phyloP scores from a whole-genome alignment of 2,113 vertebrate genomes.

The Oryzias celebensis region DNA sequence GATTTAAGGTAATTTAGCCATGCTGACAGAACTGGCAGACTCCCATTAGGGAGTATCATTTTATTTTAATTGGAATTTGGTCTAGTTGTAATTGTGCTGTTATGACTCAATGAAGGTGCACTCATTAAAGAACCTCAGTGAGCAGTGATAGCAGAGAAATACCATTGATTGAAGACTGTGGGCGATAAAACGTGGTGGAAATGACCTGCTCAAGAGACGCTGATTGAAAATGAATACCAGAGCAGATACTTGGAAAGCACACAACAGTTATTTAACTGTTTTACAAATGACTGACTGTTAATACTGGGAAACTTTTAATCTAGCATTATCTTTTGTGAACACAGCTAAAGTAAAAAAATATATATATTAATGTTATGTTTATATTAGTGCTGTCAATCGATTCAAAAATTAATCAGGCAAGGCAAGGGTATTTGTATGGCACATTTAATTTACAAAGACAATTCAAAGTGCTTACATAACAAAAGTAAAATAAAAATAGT shows the following conservation, averaged over 20 bases:
- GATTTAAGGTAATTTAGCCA: slow-evolving; percentile 44
- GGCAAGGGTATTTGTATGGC: too few species aligned
- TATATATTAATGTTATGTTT: too few species aligned
- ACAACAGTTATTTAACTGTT: slow-evolving; percentile 12
- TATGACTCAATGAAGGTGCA: slow-evolving; percentile 27
- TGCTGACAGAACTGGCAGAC: slow-evolving; percentile 42
- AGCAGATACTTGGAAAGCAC: slow-evolving; percentile 9
- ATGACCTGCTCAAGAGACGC: slow-evolving; percentile 38
- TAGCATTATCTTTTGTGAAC: too few species aligned
- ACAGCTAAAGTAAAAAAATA: too few species aligned
- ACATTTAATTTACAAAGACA: too few species aligned
- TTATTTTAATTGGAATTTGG: slow-evolving; percentile 51
- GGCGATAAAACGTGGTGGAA: slow-evolving; percentile 39
- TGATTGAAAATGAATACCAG: slow-evolving; percentile 45
- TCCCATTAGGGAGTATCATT: slow-evolving; percentile 35
- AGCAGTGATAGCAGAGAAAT: slow-evolving; percentile 18
- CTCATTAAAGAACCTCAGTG: slow-evolving; percentile 20
- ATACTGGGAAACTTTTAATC: background rate
- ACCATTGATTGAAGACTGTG: slow-evolving; percentile 47
- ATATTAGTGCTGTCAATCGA: too few species aligned
- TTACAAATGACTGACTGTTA: slow-evolving; percentile 6
- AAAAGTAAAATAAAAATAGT: too few species aligned
- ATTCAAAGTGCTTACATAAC: too few species aligned
- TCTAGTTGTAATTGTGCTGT: slow-evolving; percentile 47
- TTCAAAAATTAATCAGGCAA: too few species aligned